Base-by-base conservation (phyloP, 2,797 vertebrate species). In the Enteromius trimaculatus region DNA sequence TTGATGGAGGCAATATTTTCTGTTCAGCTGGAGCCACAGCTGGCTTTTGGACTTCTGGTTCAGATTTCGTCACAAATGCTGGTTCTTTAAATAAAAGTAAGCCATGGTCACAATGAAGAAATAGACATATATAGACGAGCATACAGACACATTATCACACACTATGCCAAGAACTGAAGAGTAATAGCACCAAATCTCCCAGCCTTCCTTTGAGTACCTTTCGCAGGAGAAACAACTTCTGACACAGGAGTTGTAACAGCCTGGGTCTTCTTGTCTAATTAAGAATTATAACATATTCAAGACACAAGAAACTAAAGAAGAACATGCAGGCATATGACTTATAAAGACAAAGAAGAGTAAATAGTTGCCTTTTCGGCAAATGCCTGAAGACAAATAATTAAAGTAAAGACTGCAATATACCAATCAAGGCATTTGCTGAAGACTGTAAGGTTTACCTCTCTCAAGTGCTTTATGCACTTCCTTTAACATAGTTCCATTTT, bases 1-100 rank as follows among this genome's bases (percentile, higher is more conserved):
- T 97, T 96, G 96, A 95, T 96, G 91, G 80, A 87, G 94, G 92
- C 82, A 88, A 77, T 1, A 93, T 86, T 88, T 93, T 94, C 88
- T 95, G 64, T 91, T 93, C 92, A 70, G 62, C 62, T 51, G 86
- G 55, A 74, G 84, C 34, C 77, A 47, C 51, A 31, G 77, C 51
- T 84, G 79, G 69, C 77, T 90, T 86, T 85, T 79, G 26, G 86
- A 87, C 55, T 58, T 82, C 70, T 16, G 31, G 70, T 79, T 86
- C 80, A 79, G 84, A 69, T 89, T 90, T 91, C 89, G 71, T 90
- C 82, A 86, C 79, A 31, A 90, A 89, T 89, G 86, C 85, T 90
- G 88, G 85, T 72, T 90, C 91, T 93, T 93, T 14, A 75, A 90
- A 84, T 39, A 91, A 44, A 92, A 91, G 75, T 72, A 91, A 82